Percentiles rank a stretch among this genome's conserved stretches.
phyloP scores from a whole-genome alignment of 2,797 vertebrate genomes.

The Paedocypris micromegethes region DNA sequence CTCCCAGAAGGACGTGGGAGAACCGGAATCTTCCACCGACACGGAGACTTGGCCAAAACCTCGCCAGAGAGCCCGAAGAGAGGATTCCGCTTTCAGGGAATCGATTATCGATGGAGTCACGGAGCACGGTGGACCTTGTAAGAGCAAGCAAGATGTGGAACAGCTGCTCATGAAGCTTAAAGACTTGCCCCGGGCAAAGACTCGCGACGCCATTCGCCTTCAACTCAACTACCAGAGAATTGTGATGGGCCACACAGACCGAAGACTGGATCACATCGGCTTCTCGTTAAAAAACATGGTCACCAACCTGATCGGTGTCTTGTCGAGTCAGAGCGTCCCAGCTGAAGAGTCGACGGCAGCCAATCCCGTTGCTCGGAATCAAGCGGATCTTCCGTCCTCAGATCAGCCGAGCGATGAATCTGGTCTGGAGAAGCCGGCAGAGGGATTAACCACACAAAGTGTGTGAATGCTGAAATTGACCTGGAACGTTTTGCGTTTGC shows the following conservation, averaged over 20 bases:
- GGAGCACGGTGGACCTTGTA: constrained; percentile 68
- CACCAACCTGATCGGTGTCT: constrained; percentile 60
- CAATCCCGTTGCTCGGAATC: too few relatives aligned
- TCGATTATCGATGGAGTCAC: constrained; percentile 56
- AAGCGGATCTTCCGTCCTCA: background rate
- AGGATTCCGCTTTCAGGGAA: constrained; percentile 46
- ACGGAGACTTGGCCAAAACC: too few relatives aligned
- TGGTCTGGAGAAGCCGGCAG: too few relatives aligned
- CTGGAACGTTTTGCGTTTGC: too few relatives aligned
- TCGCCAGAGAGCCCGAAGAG: constrained; percentile 14
- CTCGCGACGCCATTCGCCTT: constrained; percentile 60
- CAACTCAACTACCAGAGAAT: constrained; percentile 68
- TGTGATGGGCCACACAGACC: constrained; percentile 57
- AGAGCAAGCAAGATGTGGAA: constrained; percentile 64
- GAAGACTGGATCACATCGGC: constrained; percentile 46
- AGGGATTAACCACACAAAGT: too few relatives aligned
- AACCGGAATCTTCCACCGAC: background rate
- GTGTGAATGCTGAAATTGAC: too few relatives aligned
- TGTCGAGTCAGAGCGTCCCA: constrained; percentile 55
- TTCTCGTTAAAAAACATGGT: constrained; percentile 52
- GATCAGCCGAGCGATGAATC: too few relatives aligned
- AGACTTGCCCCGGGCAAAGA: constrained; percentile 52
- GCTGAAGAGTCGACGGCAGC: background rate
- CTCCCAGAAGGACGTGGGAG: background rate
- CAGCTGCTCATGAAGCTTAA: constrained; percentile 61